Percentiles rank a stretch among this genome's conserved stretches.
These are phyloP conservation scores for Panagrolaimus sp. DNA, from an alignment of 1,140 invertebrate species.

Conservation along the genomic window DNA sequence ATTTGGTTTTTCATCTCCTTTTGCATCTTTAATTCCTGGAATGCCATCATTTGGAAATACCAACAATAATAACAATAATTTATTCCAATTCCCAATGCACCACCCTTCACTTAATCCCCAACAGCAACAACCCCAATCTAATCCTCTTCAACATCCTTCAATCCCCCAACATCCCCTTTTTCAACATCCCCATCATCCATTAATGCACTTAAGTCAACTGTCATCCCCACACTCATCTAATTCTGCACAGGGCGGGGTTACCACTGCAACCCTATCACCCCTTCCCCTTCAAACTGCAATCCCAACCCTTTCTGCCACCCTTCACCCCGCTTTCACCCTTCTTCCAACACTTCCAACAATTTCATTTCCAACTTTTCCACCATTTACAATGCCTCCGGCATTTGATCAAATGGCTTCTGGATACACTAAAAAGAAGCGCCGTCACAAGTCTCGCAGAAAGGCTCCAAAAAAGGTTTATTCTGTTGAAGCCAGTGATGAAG, in stretches of 20 bases:
- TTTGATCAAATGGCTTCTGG: constrained; percentile 12
- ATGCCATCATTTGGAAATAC: too few relatives aligned
- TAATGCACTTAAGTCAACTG: not conserved
- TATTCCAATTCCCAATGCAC: not conserved
- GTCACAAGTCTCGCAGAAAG: not conserved
- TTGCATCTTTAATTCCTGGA: not conserved
- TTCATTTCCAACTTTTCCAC: constrained; percentile 4
- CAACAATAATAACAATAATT: too few relatives aligned
- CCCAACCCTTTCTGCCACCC: not conserved
- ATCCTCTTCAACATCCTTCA: not conserved
- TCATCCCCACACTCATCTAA: not conserved
- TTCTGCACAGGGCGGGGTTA: not conserved
- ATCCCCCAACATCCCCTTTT: not conserved
- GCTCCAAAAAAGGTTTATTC: not conserved
- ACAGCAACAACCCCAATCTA: not conserved
- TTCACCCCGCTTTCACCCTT: not conserved
- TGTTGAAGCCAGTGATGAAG: not conserved
- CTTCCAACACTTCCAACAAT: not conserved
- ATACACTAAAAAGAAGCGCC: not conserved
- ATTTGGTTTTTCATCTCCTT: constrained; percentile 9
- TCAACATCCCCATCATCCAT: not conserved
- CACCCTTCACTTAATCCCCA: not conserved
- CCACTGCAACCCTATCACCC: not conserved
- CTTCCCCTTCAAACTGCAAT: not conserved
- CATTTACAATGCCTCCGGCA: constrained; percentile 1